Evolutionary conservation across 2,888 invertebrate genomes (phyloP).

Genomic region (Agrochola macilenta): DNA sequence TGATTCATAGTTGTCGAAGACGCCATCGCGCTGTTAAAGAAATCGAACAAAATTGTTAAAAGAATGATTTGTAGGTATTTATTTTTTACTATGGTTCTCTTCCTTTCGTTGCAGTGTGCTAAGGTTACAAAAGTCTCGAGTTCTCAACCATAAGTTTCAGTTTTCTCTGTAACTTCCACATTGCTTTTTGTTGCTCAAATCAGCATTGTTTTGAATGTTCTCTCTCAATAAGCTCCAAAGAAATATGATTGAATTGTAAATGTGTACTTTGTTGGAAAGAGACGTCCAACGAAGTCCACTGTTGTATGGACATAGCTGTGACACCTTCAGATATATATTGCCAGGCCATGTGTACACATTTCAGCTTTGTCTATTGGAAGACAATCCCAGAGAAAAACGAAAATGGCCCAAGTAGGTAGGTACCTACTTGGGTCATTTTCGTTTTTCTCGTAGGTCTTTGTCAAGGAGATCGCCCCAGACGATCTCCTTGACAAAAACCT

Average conservation of each 20-base stretch:
- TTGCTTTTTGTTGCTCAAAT: not conserved
- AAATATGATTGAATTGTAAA: not conserved
- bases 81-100: not conserved
- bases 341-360: not conserved
- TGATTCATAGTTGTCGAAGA: conserved; percentile 68
- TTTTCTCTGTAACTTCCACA: not conserved
- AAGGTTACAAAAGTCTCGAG: too few species aligned
- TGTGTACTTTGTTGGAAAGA: not conserved
- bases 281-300: too few species aligned
- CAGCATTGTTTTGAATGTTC: not conserved
- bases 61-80: not conserved
- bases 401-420: not conserved
- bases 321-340: not conserved
- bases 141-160: not conserved
- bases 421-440: too few species aligned
- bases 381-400: not conserved
- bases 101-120: not conserved
- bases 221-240: not conserved
- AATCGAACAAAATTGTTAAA: not conserved
- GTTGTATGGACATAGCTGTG: not conserved
- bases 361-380: not conserved
- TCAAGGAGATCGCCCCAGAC: too few species aligned
- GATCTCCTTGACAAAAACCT: too few species aligned
- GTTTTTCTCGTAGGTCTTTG: too few species aligned
- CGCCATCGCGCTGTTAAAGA: conserved; percentile 80